Evolutionary conservation across 2,888 invertebrate species (phyloP).

Genomic region (Limnephilus marmoratus): DNA sequence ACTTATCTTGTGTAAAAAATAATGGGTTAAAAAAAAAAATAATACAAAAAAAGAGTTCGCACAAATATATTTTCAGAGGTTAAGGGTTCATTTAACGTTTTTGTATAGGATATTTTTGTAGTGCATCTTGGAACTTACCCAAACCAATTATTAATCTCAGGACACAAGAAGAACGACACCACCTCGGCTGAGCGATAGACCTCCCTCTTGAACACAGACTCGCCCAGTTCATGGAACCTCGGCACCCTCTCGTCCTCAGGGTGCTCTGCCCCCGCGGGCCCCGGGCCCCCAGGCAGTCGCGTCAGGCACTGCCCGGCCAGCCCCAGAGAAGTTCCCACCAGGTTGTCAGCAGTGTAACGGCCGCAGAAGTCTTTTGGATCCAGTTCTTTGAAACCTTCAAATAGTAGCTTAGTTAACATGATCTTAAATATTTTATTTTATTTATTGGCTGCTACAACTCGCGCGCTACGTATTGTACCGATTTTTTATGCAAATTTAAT

Average conservation of each 20-base stretch:
- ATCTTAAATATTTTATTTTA: no score
- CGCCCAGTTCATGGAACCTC: constrained; percentile 27
- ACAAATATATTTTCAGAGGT: no score
- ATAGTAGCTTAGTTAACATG: not conserved
- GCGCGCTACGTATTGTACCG: no score
- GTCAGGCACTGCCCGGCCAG: constrained; percentile 52
- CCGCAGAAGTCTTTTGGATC: constrained; percentile 44
- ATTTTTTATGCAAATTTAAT: no score
- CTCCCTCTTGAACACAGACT: not conserved
- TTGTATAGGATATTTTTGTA: no score
- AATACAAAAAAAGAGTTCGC: no score
- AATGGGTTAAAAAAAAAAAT: no score
- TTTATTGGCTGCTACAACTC: no score
- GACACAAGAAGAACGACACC: constrained; percentile 34
- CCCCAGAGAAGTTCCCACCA: constrained; percentile 46
- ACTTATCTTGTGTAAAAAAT: no score
- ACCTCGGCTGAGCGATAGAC: constrained; percentile 28
- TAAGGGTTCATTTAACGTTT: no score
- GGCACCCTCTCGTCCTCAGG: constrained; percentile 27
- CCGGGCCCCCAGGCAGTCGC: not conserved
- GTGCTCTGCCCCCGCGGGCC: not conserved
- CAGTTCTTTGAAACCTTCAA: constrained; percentile 41
- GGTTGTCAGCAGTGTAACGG: constrained; percentile 52
- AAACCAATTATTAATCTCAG: constrained; percentile 51
- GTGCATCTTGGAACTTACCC: constrained; percentile 13